These are phyloP conservation scores for Thaumetopoea pityocampa DNA, from an alignment of 1,140 invertebrate genomes.

Conservation along the genomic window DNA sequence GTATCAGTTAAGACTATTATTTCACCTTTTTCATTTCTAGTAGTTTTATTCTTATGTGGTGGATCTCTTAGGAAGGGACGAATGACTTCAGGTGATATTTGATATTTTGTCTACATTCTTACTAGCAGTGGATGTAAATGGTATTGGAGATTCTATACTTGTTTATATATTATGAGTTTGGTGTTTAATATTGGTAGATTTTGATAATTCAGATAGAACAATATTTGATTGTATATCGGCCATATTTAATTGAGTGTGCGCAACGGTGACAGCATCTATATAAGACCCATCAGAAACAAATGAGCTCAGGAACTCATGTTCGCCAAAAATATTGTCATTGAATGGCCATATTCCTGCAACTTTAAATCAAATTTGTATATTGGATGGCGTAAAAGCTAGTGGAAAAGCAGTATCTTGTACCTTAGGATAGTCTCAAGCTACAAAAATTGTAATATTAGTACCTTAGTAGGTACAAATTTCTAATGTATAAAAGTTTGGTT, in stretches of 20 bases:
- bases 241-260: not conserved
- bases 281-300: not conserved
- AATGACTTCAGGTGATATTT: conserved; percentile 2
- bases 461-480: no score
- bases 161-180: no score
- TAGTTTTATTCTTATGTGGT: conserved; percentile 3
- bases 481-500: no score
- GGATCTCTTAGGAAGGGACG: conserved; percentile 1
- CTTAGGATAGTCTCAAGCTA: no score
- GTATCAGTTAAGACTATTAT: conserved; percentile 1
- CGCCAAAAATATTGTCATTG: no score
- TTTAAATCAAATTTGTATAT: conserved; percentile 1
- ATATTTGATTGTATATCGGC: no score
- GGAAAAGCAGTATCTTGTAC: not conserved
- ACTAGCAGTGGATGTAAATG: no score
- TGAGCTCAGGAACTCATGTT: conserved; percentile 1
- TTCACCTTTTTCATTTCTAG: conserved; percentile 5
- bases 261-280: not conserved
- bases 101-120: no score
- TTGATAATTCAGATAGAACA: no score
- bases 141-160: no score
- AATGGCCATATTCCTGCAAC: conserved; percentile 1
- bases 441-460: no score
- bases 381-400: not conserved
- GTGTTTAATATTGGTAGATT: no score